Base-by-base conservation (phyloP, 1,140 invertebrate species). In the Leptinotarsa lineolata region DNA sequence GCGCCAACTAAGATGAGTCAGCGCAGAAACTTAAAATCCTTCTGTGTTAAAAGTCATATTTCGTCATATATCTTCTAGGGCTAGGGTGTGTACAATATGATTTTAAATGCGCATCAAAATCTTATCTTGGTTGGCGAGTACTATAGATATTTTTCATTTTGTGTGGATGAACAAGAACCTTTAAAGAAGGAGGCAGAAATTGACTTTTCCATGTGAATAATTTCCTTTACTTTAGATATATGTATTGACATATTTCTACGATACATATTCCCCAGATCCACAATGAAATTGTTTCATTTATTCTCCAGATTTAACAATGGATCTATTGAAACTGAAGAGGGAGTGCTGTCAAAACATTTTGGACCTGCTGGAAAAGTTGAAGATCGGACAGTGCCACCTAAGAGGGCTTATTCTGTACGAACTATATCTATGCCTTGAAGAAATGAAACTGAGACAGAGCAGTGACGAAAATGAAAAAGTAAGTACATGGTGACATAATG, bases 301-400 rank as follows among this genome's bases (percentile, higher is more conserved):
- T 66, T 75, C 77, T 76, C 6, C 63, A 82, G 81, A 79, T 59
- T 68, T 82, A 22, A 70, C 77, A 6, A 48, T 68, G 22, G 69
- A 78, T 44, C 63, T 75, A 4, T 46, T 82, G 46, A 22, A 65
- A 15, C 45, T 76, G 8, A 82, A 82, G 79, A 81, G 83, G 76
- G 78, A 81, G 15, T 84, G 84, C 68, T 85, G 86, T 18, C 77
- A 82, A 45, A 85, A 87, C 20, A 78, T 86, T 12, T 72, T 86
- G 44, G 77, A 80, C 30, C 80, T 86, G 12, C 65, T 86, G n/a
- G 79, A 85, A 65, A 82, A 81, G 73, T 75, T 87, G 16, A 79
- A 80, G 12, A 82, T 83, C 13, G 86, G 86, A n/a, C 81, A 85
- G 72, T 84, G 83, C 74, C 86, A 85, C 69, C 78, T 86, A 18